A percentile compares a stretch with the other conserved stretches of the same genome.
Evolutionary conservation across 2,113 vertebrate genomes (phyloP).

Genomic region (Sinosuthora webbiana): DNA sequence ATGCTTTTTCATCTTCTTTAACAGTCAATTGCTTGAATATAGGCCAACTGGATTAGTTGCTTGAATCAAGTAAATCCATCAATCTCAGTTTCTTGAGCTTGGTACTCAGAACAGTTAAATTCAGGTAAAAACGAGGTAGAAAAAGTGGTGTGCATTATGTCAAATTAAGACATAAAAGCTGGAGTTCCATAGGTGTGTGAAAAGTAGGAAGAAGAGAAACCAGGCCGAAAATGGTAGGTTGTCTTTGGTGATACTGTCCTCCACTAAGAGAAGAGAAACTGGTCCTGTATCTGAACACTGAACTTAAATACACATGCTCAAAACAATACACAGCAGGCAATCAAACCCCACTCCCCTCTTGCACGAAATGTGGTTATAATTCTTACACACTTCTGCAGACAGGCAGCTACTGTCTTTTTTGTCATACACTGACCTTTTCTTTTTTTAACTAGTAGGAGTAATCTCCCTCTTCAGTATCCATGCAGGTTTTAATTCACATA

Average conservation of each 20-base stretch:
- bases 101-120: neutral
- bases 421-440: neutral
- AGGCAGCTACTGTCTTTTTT: neutral
- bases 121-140: neutral
- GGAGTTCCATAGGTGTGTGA: neutral
- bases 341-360: neutral
- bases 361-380: neutral
- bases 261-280: neutral
- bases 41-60: neutral
- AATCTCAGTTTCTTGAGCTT: neutral
- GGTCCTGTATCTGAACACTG: neutral
- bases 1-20: neutral
- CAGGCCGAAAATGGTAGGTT: neutral
- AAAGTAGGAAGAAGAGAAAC: neutral
- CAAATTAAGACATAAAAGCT: neutral
- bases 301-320: neutral
- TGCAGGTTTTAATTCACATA: neutral
- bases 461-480: neutral
- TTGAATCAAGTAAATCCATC: neutral
- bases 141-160: neutral
- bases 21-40: neutral
- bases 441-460: neutral
- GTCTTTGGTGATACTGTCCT: neutral
- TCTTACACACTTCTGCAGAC: neutral
- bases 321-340: neutral